A percentile compares a stretch with the other conserved stretches of the same genome.
phyloP scores from a whole-genome alignment of 2,113 vertebrate genomes.

The Pseudopodoces humilis region DNA sequence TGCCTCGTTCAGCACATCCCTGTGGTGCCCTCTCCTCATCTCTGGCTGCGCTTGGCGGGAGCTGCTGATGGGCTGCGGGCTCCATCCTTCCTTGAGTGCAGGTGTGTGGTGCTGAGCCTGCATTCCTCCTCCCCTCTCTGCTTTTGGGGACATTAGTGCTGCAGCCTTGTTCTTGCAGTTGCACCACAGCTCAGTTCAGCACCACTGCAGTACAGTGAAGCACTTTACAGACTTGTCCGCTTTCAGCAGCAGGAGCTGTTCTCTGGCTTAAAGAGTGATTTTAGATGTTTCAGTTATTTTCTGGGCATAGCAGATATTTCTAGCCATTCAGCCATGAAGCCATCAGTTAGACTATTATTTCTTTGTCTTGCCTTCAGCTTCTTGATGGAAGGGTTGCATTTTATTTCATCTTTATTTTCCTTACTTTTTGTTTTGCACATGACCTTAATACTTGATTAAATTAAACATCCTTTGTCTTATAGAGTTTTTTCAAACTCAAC shows the following conservation, averaged over 20 bases:
- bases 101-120: neutral
- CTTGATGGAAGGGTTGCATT: neutral
- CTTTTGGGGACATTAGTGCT: rapidly evolving
- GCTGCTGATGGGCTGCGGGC: neutral
- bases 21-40: rapidly evolving
- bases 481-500: neutral
- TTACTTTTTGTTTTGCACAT: neutral
- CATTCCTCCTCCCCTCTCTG: neutral
- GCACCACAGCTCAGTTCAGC: neutral
- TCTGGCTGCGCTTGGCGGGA: rapidly evolving
- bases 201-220: neutral
- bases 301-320: neutral
- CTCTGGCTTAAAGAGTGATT: neutral
- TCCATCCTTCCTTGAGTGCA: rapidly evolving
- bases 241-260: neutral
- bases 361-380: neutral
- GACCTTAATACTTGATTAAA: slow-evolving; percentile 29
- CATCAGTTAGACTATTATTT: neutral
- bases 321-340: neutral
- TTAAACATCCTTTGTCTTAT: neutral
- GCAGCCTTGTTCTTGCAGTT: neutral
- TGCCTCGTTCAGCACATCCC: neutral
- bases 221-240: neutral
- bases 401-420: neutral
- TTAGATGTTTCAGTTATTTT: neutral